A percentile compares a stretch with the other conserved stretches of the same genome.
Conservation (phyloP, 2,797 vertebrate species). For the Taeniopygia guttata region DNA sequence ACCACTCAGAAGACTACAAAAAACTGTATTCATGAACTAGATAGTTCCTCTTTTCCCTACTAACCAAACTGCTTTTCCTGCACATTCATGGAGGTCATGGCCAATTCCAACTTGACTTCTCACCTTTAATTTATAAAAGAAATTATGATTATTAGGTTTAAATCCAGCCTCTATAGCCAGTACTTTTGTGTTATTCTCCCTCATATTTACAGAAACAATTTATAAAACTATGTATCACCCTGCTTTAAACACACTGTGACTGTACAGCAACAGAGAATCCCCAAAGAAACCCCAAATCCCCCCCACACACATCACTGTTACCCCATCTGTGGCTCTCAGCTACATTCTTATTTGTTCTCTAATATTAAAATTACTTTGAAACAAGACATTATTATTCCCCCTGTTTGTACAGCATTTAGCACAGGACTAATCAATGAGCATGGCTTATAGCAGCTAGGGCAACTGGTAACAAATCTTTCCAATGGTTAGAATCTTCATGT, state of each 20-base stretch:
- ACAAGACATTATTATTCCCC: not conserved
- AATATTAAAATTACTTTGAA: not conserved
- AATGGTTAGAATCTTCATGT: not conserved
- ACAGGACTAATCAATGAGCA: not conserved
- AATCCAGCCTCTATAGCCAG: not conserved
- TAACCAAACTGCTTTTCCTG: not conserved
- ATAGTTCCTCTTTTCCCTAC: not conserved
- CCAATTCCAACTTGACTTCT: not conserved
- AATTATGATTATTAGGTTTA: not conserved
- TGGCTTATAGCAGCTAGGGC: not conserved
- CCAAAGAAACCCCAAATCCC: not conserved
- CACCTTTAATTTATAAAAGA: not conserved
- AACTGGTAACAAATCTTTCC: not conserved
- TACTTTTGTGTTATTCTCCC: not conserved
- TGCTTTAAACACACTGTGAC: not conserved
- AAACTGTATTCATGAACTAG: not conserved
- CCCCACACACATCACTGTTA: not conserved
- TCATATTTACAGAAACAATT: not conserved
- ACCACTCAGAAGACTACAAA: not conserved
- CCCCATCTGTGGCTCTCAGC: not conserved
- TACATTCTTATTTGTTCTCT: not conserved
- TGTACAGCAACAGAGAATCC: not conserved
- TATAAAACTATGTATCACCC: not conserved
- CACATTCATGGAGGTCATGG: not conserved
- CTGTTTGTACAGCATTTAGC: not conserved